phyloP scores from a whole-genome alignment of 2,113 vertebrate species.

The Lophura nycthemera region DNA sequence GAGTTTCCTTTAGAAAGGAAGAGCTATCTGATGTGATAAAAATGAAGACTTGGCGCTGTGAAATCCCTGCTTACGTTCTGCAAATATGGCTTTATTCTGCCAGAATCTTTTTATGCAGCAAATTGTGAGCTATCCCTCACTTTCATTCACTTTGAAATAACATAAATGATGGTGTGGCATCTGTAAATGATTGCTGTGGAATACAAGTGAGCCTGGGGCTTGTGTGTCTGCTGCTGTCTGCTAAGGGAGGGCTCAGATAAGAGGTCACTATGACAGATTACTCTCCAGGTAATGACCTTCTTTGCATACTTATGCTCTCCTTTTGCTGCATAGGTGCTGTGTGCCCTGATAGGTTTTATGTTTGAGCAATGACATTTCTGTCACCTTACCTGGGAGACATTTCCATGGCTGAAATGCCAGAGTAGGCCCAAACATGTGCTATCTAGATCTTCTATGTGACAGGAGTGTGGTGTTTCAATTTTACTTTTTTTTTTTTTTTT shows the following conservation, averaged over 20 bases:
- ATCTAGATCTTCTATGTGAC: not conserved
- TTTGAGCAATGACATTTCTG: not conserved
- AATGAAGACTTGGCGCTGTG: not conserved
- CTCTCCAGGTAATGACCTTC: not conserved
- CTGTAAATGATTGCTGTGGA: not conserved
- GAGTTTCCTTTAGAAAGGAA: constrained; percentile 19
- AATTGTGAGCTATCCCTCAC: not conserved
- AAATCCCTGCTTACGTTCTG: constrained; percentile 28
- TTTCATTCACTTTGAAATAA: not conserved
- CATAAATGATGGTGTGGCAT: not conserved
- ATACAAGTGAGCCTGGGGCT: rapidly evolving
- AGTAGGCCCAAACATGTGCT: not conserved
- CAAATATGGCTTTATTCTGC: not conserved
- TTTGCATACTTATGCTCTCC: not conserved
- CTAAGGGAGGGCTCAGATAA: not conserved
- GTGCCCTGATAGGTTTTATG: not conserved
- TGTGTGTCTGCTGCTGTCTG: not conserved
- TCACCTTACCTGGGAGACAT: not conserved
- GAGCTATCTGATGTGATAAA: constrained; percentile 26
- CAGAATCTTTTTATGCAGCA: not conserved
- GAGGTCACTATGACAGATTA: not conserved
- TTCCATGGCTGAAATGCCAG: not conserved
- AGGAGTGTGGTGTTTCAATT: not conserved
- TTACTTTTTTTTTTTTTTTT: not conserved
- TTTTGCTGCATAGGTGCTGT: not conserved